phyloP scores from a whole-genome alignment of 2,888 invertebrate genomes.

The Agriopis leucophaearia region DNA sequence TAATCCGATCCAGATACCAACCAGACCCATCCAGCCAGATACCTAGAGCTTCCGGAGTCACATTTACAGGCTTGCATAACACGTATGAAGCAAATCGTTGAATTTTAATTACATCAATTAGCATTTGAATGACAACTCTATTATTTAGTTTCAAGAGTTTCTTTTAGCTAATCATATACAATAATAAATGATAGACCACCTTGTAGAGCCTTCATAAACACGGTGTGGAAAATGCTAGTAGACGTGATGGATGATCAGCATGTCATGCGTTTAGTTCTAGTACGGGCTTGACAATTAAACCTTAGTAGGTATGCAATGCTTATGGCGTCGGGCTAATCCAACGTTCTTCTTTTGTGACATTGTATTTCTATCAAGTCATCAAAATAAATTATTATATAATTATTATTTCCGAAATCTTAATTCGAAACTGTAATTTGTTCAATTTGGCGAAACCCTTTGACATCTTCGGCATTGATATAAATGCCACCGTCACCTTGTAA shows the following conservation, averaged over 20 bases:
- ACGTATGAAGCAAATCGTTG: constrained; percentile 18
- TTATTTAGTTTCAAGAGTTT: constrained; percentile 35
- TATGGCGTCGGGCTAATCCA: neutral
- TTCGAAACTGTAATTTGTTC: constrained; percentile 6
- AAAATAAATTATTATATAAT: neutral
- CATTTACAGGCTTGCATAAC: constrained; percentile 25
- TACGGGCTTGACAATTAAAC: neutral
- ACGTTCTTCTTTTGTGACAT: neutral
- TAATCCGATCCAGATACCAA: constrained; percentile 8
- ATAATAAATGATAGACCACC: constrained; percentile 58
- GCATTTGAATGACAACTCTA: constrained; percentile 16
- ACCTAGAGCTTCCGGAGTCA: constrained; percentile 21
- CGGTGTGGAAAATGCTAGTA: constrained; percentile 48
- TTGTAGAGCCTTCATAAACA: constrained; percentile 52
- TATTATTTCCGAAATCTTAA: constrained; percentile 18
- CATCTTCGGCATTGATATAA: constrained; percentile 5
- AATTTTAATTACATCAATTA: constrained; percentile 1
- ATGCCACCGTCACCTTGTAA: constrained; percentile 17
- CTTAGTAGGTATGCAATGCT: neutral
- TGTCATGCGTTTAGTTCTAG: neutral
- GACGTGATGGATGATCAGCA: neutral
- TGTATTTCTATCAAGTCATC: constrained; percentile 12
- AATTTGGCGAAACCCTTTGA: neutral
- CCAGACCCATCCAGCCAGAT: constrained; percentile 9
- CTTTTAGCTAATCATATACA: constrained; percentile 55